Evolutionary conservation across 2,797 vertebrate genomes (phyloP).

Genomic region (Lophius americanus): DNA sequence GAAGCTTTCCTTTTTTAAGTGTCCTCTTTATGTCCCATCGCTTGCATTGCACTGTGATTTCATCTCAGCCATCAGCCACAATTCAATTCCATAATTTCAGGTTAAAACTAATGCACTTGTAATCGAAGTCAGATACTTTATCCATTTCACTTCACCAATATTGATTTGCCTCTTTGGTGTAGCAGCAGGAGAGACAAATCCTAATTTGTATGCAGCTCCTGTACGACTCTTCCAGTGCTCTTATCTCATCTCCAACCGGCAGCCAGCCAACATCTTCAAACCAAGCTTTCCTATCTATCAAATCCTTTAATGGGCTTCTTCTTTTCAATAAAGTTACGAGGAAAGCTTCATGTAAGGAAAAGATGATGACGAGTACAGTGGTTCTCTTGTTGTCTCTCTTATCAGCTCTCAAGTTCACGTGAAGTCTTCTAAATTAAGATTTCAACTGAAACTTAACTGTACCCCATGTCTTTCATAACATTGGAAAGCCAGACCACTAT

Average conservation of each 20-base stretch:
- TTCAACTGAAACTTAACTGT: conserved; percentile 30
- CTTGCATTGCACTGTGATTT: conserved; percentile 20
- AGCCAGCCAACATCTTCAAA: conserved; percentile 59
- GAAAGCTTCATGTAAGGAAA: conserved; percentile 49
- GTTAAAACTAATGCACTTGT: conserved; percentile 29
- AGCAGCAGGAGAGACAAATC: conserved; percentile 45
- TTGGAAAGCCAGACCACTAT: conserved; percentile 30
- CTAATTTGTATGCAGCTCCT: conserved; percentile 66
- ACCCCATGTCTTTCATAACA: conserved; percentile 28
- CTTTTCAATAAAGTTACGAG: conserved; percentile 69
- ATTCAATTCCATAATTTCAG: conserved; percentile 41
- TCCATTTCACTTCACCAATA: conserved; percentile 53
- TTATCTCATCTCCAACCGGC: conserved; percentile 73
- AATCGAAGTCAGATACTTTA: conserved; percentile 38
- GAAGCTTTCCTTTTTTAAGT: conserved; percentile 5
- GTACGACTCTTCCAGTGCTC: conserved; percentile 44
- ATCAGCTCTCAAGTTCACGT: conserved; percentile 43
- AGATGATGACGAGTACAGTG: conserved; percentile 56
- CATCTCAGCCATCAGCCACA: conserved; percentile 25
- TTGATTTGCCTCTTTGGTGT: conserved; percentile 36
- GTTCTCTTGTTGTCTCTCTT: conserved; percentile 51
- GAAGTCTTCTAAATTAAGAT: conserved; percentile 45
- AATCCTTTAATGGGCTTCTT: conserved; percentile 68
- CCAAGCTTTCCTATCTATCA: conserved; percentile 59
- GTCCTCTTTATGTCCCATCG: conserved; percentile 21